These are phyloP conservation scores for Heliconius himera DNA, from an alignment of 1,140 invertebrate species.

Conservation along the genomic window DNA sequence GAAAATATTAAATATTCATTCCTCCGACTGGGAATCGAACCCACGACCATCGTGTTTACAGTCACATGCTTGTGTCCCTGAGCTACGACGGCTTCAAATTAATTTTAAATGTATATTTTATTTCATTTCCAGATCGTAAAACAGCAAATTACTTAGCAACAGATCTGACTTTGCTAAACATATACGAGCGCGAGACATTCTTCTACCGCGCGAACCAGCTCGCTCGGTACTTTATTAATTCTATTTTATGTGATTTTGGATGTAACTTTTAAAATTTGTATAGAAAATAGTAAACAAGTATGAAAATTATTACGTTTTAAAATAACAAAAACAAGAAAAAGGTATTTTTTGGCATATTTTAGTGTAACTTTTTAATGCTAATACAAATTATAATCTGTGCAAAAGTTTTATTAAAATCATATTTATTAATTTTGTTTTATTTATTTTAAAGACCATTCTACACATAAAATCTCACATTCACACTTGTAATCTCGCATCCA, in stretches of 20 bases:
- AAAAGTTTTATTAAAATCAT: background rate
- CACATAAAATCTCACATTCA: no score
- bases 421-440: background rate
- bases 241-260: constrained; percentile 56
- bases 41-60: no score
- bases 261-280: constrained; percentile 43
- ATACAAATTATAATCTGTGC: background rate
- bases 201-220: constrained; percentile 47
- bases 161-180: constrained; percentile 53
- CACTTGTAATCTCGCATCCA: no score
- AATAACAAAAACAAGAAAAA: background rate
- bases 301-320: background rate
- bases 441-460: background rate
- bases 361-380: background rate
- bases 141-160: constrained; percentile 53
- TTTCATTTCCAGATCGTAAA: constrained; percentile 45
- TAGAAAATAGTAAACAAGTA: background rate
- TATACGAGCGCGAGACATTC: constrained; percentile 61
- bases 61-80: no score
- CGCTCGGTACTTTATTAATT: constrained; percentile 49
- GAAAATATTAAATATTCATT: no score
- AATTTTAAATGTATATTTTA: no score
- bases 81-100: no score
- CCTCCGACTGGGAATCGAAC: no score
- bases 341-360: background rate